phyloP scores from a whole-genome alignment of 2,797 vertebrate species.

The Enteromius mattozi region DNA sequence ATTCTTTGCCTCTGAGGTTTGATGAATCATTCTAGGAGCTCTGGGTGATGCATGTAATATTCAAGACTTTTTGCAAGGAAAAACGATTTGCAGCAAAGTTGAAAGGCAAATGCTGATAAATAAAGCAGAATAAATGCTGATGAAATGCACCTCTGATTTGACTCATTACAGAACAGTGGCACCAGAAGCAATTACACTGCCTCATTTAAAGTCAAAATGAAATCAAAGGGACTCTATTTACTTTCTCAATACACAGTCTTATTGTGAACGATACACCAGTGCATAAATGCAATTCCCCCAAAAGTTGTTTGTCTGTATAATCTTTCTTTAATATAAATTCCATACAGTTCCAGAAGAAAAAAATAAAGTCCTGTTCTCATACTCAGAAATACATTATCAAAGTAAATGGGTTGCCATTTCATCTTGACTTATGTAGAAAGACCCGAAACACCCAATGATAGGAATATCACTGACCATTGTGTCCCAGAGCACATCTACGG shows the following conservation, averaged over 20 bases:
- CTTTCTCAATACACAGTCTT: background rate
- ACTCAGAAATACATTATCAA: background rate
- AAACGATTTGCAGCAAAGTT: background rate
- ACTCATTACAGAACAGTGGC: background rate
- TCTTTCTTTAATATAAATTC: background rate
- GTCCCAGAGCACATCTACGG: no score
- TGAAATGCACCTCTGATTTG: slow-evolving; percentile 19
- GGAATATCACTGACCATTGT: no score
- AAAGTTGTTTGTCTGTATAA: background rate
- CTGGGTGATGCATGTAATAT: background rate
- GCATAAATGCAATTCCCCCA: background rate
- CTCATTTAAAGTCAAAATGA: background rate
- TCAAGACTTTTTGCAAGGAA: slow-evolving; percentile 8
- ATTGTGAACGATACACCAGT: background rate
- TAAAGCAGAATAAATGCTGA: background rate
- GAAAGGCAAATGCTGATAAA: background rate
- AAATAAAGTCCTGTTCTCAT: background rate
- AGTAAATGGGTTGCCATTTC: background rate
- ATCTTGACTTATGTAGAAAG: background rate
- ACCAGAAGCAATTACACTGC: slow-evolving; percentile 7
- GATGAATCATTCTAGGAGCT: slow-evolving; percentile 21
- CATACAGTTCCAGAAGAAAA: background rate
- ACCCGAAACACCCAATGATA: no score
- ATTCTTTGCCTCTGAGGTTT: slow-evolving; percentile 18
- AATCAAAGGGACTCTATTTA: slow-evolving; percentile 7